Conservation (phyloP, 2,113 vertebrate genomes). For the Hippocampus barbouri region DNA sequence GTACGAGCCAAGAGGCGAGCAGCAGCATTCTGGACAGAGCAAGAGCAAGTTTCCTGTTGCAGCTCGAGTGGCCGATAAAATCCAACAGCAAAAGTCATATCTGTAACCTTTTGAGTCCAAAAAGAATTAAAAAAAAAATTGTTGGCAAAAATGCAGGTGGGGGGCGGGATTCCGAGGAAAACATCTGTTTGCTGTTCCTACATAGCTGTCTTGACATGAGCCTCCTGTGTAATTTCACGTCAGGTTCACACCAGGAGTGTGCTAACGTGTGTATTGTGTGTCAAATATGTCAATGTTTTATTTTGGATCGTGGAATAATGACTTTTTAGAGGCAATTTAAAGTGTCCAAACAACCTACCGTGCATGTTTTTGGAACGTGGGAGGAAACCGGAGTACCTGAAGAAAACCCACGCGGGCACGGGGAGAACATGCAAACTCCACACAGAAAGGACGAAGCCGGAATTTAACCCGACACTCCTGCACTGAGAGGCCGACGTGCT, state of each 20-base stretch:
- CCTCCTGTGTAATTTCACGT: not conserved
- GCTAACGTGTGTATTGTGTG: not conserved
- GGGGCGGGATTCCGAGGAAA: not conserved
- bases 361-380: too few species aligned
- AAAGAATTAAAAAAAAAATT: too few species aligned
- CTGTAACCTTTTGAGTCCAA: not conserved
- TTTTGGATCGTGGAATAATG: not conserved
- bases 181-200: not conserved
- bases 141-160: not conserved
- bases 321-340: not conserved
- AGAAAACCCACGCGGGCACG: too few species aligned
- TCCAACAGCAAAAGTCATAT: not conserved
- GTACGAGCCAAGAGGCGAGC: too few species aligned
- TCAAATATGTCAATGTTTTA: not conserved
- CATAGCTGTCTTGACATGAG: not conserved
- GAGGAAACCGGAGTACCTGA: too few species aligned
- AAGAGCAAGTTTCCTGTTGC: not conserved
- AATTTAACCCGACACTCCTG: too few species aligned
- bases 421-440: too few species aligned
- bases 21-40: not conserved
- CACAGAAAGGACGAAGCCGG: too few species aligned
- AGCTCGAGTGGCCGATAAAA: not conserved
- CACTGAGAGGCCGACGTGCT: too few species aligned
- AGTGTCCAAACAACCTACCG: too few species aligned
- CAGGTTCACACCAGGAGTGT: not conserved